Percentiles rank a stretch among this genome's conserved stretches.
These are phyloP conservation scores for Chironomus tentans DNA, from an alignment of 2,888 invertebrate species.

Conservation along the genomic window DNA sequence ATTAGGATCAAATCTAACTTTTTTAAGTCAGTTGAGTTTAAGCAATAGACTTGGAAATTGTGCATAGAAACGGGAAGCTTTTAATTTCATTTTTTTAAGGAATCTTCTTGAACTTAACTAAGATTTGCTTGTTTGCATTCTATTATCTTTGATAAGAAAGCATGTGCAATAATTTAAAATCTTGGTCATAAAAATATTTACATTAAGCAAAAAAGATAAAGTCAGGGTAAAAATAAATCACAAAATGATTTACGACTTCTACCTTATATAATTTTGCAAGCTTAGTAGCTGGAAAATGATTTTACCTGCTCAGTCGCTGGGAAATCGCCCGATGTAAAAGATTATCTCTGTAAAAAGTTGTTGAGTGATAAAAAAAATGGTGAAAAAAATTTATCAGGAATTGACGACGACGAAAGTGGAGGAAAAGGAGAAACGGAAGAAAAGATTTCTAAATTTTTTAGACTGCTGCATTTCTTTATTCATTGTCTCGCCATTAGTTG, in stretches of 20 bases:
- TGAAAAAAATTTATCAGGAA: not conserved
- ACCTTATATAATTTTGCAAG: not conserved
- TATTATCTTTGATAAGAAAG: too few species aligned
- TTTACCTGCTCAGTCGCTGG: not conserved
- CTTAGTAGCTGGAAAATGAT: not conserved
- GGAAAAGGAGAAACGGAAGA: not conserved
- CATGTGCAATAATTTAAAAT: too few species aligned
- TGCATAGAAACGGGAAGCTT: too few species aligned
- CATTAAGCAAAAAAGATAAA: too few species aligned
- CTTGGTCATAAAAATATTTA: too few species aligned
- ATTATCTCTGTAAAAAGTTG: not conserved
- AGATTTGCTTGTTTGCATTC: too few species aligned
- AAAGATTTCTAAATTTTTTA: not conserved
- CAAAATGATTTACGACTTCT: not conserved
- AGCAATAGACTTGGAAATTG: too few species aligned
- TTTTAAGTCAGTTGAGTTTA: too few species aligned
- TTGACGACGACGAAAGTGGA: not conserved
- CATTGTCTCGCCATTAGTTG: constrained; percentile 8
- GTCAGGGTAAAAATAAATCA: too few species aligned
- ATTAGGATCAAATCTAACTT: too few species aligned
- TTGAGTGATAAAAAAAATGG: not conserved
- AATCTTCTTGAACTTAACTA: too few species aligned
- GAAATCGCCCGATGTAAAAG: not conserved
- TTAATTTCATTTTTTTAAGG: too few species aligned
- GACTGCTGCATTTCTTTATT: constrained; percentile 16